Base-by-base conservation (phyloP, 1,140 invertebrate genomes). In the Zaprionus lachaisei region DNA sequence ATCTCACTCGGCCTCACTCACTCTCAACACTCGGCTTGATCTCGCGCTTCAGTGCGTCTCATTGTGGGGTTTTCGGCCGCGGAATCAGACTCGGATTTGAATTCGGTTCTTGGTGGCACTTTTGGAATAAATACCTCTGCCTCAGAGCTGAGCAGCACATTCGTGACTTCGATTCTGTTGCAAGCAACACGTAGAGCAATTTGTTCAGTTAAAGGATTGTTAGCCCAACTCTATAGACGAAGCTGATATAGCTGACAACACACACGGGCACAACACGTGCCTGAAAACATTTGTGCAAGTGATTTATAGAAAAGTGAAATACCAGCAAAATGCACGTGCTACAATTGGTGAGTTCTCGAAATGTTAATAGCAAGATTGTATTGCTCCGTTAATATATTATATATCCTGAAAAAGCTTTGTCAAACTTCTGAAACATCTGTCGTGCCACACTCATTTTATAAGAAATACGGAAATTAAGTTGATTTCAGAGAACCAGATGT, bases 91-190 rank as follows among this genome's bases (percentile, higher is more conserved):
- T 51, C 47, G 47, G 47, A 51, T 34, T 73, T 7, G 34, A 24
- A 20, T 47, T 56, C 44, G 63, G 74, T 77, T 77, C 74, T 68
- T 69, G 65, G 38, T 38, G 41, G 31, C 63, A 38, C 9, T 68
- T 90, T 47, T 72, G 57, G 79, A 71, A 90, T 90, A 89, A 89
- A 89, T 81, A 89, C 75, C 75, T 37, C 54, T 41, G 79, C 70
- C 49, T 5, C 28, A 20, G 56, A 34, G 20, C 60, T 63, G 12
- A 57, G 22, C 82, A 69, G 55, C 77, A 77, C 84, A 89, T 89
- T 89, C 84, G 84, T 83, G 78, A 72, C 73, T 73, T 72, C 72
- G 61, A 64, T 70, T 69, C 70, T 70, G 65, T 69, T 49, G 57
- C 75, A 41, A 74, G 38, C 71, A 24, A 47, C 15, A 68, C 68